Evolutionary conservation across 2,888 invertebrate genomes (phyloP), one percentile per base, ranked within the genome.

Genomic region (Pseudanteris insignis): DNA sequence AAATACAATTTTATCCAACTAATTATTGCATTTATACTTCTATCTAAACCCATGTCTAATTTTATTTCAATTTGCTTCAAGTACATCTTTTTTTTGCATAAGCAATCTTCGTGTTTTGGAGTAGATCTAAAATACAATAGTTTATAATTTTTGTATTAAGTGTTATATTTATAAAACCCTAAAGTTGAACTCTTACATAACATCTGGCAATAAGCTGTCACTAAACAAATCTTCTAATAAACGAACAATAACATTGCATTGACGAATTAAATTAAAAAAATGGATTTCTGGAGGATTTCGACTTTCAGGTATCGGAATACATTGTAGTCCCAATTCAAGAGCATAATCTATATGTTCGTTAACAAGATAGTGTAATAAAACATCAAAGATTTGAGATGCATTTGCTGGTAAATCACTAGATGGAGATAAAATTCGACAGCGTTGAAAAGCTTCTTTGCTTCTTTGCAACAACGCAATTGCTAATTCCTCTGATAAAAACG

Each of bases 341-440:
- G 97, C 98, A 80, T 99, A 99, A 78, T 96, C 96, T 0, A 98
- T 91, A 77, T 97, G 97, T 69, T 99, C 96, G 1, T 87, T 86
- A 70, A 95, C 86, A 10, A 99, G 81, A 73, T 91, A 90, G 64
- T 93, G 91, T 14, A 95, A 82, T 41, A 96, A 78, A 32, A 92
- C 88, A 64, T 96, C 96, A 55, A 95, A 85, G 9, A 98, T 85
- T 63, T 89, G 88, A 0, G 88, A 82, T 0, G 93, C 89, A 70
- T 95, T 94, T 2, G 81, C 81, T 0, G 94, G 85, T 21, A 91
- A 78, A 66, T 96, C 95, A 40, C 87, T 86, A 1, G 87, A 83
- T 51, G 87, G 88, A 2, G 96, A 96, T 1, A 97, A 80, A 73
- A 91, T 83, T 64, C 91, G 89, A 76, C 96, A 96, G 57, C 97